Percentiles rank a stretch among this genome's conserved stretches.
Conservation (phyloP, 2,888 invertebrate genomes). For the Congeria kusceri region DNA sequence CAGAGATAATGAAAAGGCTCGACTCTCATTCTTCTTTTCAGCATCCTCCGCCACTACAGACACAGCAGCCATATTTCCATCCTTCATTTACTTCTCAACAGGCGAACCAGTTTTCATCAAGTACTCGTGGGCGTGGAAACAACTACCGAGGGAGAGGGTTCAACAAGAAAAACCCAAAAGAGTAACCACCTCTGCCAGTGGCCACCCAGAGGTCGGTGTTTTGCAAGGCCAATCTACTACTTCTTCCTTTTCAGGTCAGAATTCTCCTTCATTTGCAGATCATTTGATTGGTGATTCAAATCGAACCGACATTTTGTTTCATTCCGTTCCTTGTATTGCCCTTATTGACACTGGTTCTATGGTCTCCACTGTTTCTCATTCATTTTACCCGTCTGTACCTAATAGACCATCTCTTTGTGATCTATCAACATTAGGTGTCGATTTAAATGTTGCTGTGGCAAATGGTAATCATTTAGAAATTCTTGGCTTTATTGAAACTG, state of each 20-base stretch:
- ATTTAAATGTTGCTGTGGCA: slow-evolving; percentile 8
- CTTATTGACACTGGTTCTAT: slow-evolving; percentile 6
- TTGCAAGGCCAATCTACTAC: slow-evolving; percentile 5
- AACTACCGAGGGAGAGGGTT: too few species aligned
- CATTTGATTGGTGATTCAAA: background rate
- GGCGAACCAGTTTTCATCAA: too few species aligned
- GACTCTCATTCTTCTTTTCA: too few species aligned
- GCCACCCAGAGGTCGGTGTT: slow-evolving; percentile 1
- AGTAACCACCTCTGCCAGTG: background rate
- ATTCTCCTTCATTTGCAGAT: background rate
- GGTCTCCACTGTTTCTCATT: slow-evolving; percentile 4
- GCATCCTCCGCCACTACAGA: too few species aligned
- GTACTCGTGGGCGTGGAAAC: too few species aligned
- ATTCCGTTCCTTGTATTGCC: background rate
- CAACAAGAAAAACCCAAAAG: too few species aligned
- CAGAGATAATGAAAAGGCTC: too few species aligned
- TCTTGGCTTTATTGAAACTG: background rate
- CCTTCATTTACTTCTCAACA: too few species aligned
- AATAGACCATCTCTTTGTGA: background rate
- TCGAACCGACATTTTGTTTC: background rate
- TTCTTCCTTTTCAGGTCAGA: background rate
- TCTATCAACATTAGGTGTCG: background rate
- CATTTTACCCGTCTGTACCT: slow-evolving; percentile 5
- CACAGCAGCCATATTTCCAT: too few species aligned
- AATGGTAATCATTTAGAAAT: background rate